These are phyloP conservation scores for Microchirus variegatus DNA, from an alignment of 2,797 vertebrate species.

Conservation along the genomic window DNA sequence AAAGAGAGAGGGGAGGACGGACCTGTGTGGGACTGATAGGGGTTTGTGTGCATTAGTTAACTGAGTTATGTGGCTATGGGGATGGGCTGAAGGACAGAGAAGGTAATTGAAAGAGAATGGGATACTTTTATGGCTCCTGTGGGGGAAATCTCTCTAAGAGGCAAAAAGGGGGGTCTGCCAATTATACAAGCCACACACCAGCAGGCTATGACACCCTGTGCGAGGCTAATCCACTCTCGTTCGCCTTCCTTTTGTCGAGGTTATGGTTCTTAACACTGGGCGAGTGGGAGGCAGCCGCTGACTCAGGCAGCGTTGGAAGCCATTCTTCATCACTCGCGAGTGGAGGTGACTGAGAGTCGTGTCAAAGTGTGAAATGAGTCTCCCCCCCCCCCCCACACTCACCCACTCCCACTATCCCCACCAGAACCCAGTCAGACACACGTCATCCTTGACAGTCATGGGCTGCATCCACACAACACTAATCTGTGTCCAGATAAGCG, in stretches of 20 bases:
- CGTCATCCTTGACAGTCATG: conserved; percentile 24
- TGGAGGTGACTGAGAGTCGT: conserved; percentile 49
- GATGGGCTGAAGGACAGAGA: conserved; percentile 74
- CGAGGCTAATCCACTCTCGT: conserved; percentile 66
- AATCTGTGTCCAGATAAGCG: no score
- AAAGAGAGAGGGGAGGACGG: conserved; percentile 3
- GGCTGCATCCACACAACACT: conserved; percentile 12
- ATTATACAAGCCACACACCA: conserved; percentile 72
- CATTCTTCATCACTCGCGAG: conserved; percentile 59
- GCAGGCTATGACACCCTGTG: conserved; percentile 61
- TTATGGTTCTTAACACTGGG: conserved; percentile 50
- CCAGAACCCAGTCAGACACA: conserved; percentile 9
- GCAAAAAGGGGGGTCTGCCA: conserved; percentile 65
- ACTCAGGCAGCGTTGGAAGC: conserved; percentile 50
- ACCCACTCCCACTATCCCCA: no score
- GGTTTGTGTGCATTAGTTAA: conserved; percentile 67
- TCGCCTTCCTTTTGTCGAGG: conserved; percentile 69
- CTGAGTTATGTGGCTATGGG: conserved; percentile 77
- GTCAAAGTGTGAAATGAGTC: conserved; percentile 31
- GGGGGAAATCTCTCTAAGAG: conserved; percentile 73
- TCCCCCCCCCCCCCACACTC: not conserved
- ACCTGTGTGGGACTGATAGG: conserved; percentile 27
- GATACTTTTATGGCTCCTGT: conserved; percentile 82
- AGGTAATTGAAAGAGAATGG: conserved; percentile 84
- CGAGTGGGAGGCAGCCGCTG: conserved; percentile 40